Evolutionary conservation across 2,113 vertebrate genomes (phyloP).

Genomic region (Perognathus longimembris): DNA sequence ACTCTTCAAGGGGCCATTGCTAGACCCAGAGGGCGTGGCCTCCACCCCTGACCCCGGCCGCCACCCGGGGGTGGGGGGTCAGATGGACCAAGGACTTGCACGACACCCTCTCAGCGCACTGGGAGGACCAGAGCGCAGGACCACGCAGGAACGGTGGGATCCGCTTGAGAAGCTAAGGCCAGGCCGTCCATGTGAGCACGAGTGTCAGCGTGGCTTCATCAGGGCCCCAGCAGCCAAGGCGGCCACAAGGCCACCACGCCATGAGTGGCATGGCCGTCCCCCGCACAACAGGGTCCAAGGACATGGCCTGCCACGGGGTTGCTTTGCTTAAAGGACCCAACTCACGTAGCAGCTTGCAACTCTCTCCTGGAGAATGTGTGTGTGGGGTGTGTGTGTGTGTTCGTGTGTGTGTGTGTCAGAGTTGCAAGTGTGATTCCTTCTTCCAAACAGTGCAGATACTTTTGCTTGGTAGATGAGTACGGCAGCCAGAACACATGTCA

Average conservation of each 20-base stretch:
- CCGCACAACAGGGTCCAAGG: not conserved
- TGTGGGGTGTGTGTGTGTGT: too few relatives aligned
- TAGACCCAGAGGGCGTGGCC: not conserved
- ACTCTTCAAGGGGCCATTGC: not conserved
- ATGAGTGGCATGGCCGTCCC: not conserved
- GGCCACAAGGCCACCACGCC: not conserved
- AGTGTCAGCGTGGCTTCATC: not conserved
- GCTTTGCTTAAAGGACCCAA: too few relatives aligned
- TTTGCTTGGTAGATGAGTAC: not conserved
- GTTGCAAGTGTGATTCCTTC: not conserved
- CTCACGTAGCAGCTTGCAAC: not conserved
- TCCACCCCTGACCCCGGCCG: too few relatives aligned
- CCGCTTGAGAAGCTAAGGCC: not conserved
- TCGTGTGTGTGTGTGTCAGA: too few relatives aligned
- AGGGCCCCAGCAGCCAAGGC: not conserved
- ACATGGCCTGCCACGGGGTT: fast-evolving
- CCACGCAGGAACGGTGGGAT: not conserved
- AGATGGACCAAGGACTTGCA: not conserved
- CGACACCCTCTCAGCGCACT: not conserved
- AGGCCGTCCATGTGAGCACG: too few relatives aligned
- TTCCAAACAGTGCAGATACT: not conserved
- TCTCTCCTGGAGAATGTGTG: not conserved
- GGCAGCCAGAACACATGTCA: not conserved
- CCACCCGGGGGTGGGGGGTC: too few relatives aligned
- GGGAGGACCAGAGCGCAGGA: not conserved